A percentile compares a stretch with the other conserved stretches of the same genome.
Evolutionary conservation across 2,888 invertebrate genomes (phyloP).

Genomic region (Leptarthrus brevirostris): DNA sequence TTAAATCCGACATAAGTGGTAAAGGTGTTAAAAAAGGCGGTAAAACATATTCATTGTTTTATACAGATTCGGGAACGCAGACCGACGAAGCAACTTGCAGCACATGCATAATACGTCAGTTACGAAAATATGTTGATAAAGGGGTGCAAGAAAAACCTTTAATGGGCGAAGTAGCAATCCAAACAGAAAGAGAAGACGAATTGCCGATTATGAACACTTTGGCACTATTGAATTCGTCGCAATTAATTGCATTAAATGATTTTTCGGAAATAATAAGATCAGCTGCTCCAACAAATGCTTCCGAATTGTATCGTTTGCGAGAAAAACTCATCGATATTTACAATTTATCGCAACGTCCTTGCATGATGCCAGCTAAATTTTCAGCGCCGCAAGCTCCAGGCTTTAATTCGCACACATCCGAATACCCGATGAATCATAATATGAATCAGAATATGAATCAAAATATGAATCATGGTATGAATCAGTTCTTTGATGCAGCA

Average conservation of each 20-base stretch:
- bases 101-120: slow-evolving; percentile 43
- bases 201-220: slow-evolving; percentile 30
- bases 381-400: background rate
- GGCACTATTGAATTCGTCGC: slow-evolving; percentile 44
- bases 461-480: background rate
- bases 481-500: background rate
- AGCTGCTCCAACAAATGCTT: slow-evolving; percentile 29
- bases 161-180: background rate
- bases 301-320: slow-evolving; percentile 36
- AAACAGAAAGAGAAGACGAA: slow-evolving; percentile 26
- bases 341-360: slow-evolving; percentile 20
- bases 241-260: slow-evolving; percentile 51
- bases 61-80: slow-evolving; percentile 38
- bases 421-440: no score
- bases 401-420: background rate
- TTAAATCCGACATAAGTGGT: background rate
- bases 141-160: slow-evolving; percentile 13
- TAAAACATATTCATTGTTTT: slow-evolving; percentile 13
- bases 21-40: background rate
- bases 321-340: slow-evolving; percentile 49
- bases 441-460: no score
- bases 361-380: slow-evolving; percentile 1
- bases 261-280: slow-evolving; percentile 46
- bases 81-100: slow-evolving; percentile 32
- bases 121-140: slow-evolving; percentile 31